Conservation (phyloP, 2,888 invertebrate species). For the Pristionchus entomophagus region DNA sequence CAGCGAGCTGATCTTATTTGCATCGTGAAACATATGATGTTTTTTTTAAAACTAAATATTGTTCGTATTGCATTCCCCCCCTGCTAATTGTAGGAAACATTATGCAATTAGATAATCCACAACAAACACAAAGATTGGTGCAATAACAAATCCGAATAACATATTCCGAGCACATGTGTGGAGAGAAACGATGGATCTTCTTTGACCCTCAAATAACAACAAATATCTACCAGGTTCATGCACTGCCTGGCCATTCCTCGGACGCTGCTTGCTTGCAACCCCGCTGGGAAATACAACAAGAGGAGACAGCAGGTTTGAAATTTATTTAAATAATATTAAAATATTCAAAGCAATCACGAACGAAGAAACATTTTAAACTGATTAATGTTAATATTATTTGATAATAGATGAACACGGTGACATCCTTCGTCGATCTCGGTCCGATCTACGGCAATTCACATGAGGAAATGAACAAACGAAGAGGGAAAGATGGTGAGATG, state of each 20-base stretch:
- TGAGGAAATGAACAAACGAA: slow-evolving; percentile 3
- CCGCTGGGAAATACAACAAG: not conserved
- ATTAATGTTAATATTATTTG: slow-evolving; percentile 39
- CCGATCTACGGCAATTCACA: slow-evolving; percentile 50
- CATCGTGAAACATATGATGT: not conserved
- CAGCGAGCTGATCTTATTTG: not conserved
- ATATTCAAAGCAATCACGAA: slow-evolving; percentile 56
- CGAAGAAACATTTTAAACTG: not conserved
- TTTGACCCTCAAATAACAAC: not conserved
- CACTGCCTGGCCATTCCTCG: slow-evolving; percentile 9
- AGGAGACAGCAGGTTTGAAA: slow-evolving; percentile 7
- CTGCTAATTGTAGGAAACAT: too few species aligned
- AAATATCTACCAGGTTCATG: slow-evolving; percentile 1
- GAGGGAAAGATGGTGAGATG: slow-evolving; percentile 15
- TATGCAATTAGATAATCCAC: not conserved
- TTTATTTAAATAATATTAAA: slow-evolving; percentile 48
- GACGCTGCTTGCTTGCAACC: not conserved
- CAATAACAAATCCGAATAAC: not conserved
- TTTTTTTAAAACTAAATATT: not conserved
- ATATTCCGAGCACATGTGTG: not conserved
- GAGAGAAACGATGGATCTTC: not conserved
- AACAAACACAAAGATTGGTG: not conserved
- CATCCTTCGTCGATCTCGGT: slow-evolving; percentile 54
- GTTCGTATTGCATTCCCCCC: too few species aligned
- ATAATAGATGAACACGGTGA: slow-evolving; percentile 54